These are phyloP conservation scores for Neopelma chrysocephalum DNA, from an alignment of 2,797 vertebrate genomes.

Conservation along the genomic window DNA sequence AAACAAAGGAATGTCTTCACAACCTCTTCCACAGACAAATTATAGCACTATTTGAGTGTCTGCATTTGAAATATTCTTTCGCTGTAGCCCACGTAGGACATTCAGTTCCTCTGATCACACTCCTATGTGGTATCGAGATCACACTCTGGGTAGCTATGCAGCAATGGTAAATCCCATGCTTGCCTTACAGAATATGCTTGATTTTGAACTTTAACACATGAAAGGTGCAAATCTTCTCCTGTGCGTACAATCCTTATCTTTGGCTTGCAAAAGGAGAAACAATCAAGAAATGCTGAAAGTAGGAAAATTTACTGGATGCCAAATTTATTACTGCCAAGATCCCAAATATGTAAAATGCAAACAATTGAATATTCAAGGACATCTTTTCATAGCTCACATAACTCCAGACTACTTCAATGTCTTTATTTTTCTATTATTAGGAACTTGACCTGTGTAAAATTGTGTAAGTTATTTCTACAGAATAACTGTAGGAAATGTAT, in stretches of 20 bases:
- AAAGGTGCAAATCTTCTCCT: not conserved
- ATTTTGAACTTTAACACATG: not conserved
- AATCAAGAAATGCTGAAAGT: not conserved
- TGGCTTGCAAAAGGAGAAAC: not conserved
- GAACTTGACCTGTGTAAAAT: not conserved
- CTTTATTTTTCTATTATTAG: not conserved
- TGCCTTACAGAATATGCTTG: not conserved
- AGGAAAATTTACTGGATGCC: not conserved
- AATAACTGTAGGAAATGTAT: not conserved
- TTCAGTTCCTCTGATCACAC: not conserved
- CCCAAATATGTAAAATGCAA: not conserved
- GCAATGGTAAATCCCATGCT: not conserved
- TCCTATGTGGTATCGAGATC: not conserved
- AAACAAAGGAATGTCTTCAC: slow-evolving; percentile 30
- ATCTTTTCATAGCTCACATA: not conserved
- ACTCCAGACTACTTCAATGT: not conserved
- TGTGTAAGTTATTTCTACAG: not conserved
- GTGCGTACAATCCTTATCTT: not conserved
- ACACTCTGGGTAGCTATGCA: not conserved
- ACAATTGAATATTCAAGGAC: not conserved
- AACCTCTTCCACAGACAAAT: not conserved
- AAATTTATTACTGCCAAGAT: not conserved
- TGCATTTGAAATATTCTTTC: not conserved
- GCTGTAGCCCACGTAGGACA: not conserved
- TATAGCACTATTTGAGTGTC: not conserved